Evolutionary conservation across 2,113 vertebrate genomes (phyloP).

Genomic region (Apaloderma vittatum): DNA sequence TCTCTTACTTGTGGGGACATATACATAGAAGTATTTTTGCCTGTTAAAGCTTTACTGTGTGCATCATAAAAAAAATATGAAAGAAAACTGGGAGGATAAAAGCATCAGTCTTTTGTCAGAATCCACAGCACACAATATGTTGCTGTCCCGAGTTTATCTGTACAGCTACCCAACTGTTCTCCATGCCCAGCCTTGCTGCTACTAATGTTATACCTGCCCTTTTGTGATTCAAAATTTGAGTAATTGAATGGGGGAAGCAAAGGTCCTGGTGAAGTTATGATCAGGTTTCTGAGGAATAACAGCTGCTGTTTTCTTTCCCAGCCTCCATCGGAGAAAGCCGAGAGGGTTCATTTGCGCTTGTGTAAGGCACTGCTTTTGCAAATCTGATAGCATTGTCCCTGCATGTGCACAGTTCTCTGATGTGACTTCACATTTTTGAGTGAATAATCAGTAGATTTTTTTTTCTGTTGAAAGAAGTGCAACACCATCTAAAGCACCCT

Average conservation of each 20-base stretch:
- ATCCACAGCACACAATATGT: not conserved
- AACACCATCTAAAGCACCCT: not conserved
- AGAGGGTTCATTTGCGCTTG: constrained; percentile 25
- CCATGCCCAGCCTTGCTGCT: not conserved
- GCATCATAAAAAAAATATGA: not conserved
- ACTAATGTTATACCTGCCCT: not conserved
- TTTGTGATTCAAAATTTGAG: not conserved
- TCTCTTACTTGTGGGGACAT: not conserved
- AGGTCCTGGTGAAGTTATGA: not conserved
- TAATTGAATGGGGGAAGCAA: not conserved
- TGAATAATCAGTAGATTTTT: constrained; percentile 26
- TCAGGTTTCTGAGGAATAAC: constrained; percentile 18
- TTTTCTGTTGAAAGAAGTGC: constrained; percentile 19
- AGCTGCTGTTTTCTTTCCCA: constrained; percentile 20
- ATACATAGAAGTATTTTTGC: not conserved
- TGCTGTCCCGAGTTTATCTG: not conserved
- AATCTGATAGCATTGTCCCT: not conserved
- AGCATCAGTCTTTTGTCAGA: not conserved
- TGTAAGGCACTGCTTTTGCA: not conserved
- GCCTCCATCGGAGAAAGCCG: not conserved
- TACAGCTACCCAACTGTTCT: not conserved
- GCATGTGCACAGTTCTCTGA: not conserved
- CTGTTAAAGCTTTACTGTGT: not conserved
- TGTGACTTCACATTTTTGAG: not conserved
- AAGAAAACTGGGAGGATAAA: not conserved